Conservation (phyloP, 2,888 invertebrate genomes). For the Tolmerus cingulatus region DNA sequence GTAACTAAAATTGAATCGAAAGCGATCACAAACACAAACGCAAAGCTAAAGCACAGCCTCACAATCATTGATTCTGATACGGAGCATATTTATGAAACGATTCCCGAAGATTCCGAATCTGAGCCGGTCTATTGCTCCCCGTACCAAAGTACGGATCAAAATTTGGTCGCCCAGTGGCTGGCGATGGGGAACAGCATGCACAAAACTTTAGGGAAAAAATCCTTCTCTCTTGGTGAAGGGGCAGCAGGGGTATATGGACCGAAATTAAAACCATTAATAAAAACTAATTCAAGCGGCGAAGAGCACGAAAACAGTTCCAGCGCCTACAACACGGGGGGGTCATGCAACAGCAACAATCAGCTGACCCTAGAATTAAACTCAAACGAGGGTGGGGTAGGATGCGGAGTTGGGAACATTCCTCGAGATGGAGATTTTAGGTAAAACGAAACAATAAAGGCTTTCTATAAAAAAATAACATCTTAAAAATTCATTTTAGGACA, state of each 20-base stretch:
- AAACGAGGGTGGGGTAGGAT: constrained; percentile 45
- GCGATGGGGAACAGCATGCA: constrained; percentile 53
- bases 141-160: constrained; percentile 64
- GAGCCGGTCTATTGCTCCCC: constrained; percentile 73
- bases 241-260: neutral
- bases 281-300: constrained; percentile 61
- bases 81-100: constrained; percentile 74
- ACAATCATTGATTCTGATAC: constrained; percentile 64
- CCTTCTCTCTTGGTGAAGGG: neutral
- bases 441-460: neutral
- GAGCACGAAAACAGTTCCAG: constrained; percentile 72
- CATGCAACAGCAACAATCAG: constrained; percentile 75
- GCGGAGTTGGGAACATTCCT: neutral
- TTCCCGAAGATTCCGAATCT: constrained; percentile 69
- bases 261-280: constrained; percentile 33
- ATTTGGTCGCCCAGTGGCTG: constrained; percentile 60
- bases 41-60: neutral
- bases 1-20: neutral
- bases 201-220: neutral
- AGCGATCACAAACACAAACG: neutral
- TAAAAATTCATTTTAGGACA: neutral
- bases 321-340: constrained; percentile 79
- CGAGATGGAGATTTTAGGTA: constrained; percentile 14
- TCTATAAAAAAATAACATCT: neutral
- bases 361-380: constrained; percentile 65